A percentile compares a stretch with the other conserved stretches of the same genome.
phyloP scores from a whole-genome alignment of 1,140 invertebrate species.

The Ceratoteleas bidentatus region DNA sequence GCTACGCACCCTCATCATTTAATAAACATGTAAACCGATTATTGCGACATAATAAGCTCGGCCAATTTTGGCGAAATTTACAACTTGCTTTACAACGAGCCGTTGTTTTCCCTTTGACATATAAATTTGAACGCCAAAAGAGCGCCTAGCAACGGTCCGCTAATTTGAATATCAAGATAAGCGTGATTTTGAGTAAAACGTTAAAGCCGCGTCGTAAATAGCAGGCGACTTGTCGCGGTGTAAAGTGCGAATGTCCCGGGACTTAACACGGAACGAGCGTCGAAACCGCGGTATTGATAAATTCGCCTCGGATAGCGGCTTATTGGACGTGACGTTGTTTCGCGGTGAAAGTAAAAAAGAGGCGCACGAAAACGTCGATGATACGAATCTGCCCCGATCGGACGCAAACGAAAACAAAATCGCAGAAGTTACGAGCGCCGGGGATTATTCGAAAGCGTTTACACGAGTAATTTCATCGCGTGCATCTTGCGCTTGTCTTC shows the following conservation, averaged over 20 bases:
- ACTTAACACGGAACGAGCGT: slow-evolving; percentile 47
- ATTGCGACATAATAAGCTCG: slow-evolving; percentile 10
- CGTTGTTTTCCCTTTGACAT: not conserved
- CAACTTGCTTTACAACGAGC: not conserved
- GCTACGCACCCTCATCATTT: not conserved
- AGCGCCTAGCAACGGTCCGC: not conserved
- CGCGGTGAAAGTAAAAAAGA: slow-evolving; percentile 61
- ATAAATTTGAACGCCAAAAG: slow-evolving; percentile 22
- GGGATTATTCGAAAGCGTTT: slow-evolving; percentile 65
- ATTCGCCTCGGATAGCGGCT: slow-evolving; percentile 55
- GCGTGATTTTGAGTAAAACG: slow-evolving; percentile 44
- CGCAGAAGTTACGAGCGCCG: slow-evolving; percentile 60
- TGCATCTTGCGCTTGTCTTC: slow-evolving; percentile 66
- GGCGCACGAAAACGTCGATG: slow-evolving; percentile 54
- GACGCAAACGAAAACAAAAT: slow-evolving; percentile 64
- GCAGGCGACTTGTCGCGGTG: slow-evolving; percentile 42
- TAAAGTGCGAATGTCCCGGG: slow-evolving; percentile 40
- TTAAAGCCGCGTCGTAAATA: slow-evolving; percentile 53
- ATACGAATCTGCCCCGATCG: slow-evolving; percentile 58
- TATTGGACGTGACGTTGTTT: slow-evolving; percentile 65
- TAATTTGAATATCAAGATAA: slow-evolving; percentile 60
- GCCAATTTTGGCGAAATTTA: slow-evolving; percentile 10
- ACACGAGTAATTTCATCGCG: slow-evolving; percentile 67
- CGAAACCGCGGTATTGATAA: slow-evolving; percentile 56
- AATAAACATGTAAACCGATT: slow-evolving; percentile 20